These are phyloP conservation scores for Pristis pectinata DNA, from an alignment of 2,797 vertebrate genomes.

Conservation along the genomic window DNA sequence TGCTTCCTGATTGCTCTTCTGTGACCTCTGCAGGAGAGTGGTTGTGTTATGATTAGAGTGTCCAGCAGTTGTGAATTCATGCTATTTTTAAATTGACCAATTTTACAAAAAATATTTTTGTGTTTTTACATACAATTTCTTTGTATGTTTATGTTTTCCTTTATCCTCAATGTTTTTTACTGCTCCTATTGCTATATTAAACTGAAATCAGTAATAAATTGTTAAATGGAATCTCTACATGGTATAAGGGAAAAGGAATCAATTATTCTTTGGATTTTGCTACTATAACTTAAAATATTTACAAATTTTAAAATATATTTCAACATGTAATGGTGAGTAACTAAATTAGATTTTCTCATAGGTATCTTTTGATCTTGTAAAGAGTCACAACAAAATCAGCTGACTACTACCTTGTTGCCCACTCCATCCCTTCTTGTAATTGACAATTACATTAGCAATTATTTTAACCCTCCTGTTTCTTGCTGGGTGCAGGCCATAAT, in stretches of 20 bases:
- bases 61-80: background rate
- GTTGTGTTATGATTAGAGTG: background rate
- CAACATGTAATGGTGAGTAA: background rate
- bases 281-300: background rate
- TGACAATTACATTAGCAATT: background rate
- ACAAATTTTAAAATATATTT: background rate
- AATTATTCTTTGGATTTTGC: background rate
- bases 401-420: background rate
- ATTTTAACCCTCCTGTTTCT: background rate
- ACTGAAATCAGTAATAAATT: background rate
- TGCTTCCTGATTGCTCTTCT: background rate
- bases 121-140: background rate
- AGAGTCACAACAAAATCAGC: background rate
- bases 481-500: background rate
- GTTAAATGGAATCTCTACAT: background rate
- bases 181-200: background rate
- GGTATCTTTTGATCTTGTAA: background rate
- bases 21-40: background rate
- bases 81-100: background rate
- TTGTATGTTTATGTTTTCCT: background rate
- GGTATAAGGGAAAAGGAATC: background rate
- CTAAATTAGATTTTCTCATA: background rate
- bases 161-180: background rate
- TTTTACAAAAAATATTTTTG: background rate
- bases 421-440: background rate